Base-by-base conservation (phyloP, 2,797 vertebrate species). In the Poeciliopsis paucimaculata region DNA sequence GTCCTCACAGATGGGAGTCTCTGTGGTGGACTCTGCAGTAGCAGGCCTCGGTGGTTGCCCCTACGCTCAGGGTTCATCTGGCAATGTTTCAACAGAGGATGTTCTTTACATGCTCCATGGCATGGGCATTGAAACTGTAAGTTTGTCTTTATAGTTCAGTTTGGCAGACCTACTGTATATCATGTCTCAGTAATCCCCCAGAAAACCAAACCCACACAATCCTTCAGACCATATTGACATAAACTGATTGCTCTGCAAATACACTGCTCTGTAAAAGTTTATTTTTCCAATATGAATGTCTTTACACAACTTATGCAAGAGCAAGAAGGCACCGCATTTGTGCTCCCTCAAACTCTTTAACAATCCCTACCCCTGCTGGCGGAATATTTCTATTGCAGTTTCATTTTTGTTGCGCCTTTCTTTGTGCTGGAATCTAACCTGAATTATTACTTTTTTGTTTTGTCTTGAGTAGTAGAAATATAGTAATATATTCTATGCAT, bases 41-140 rank as follows among this genome's bases (percentile, higher is more conserved):
- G 97, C 98, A 0, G 98, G 98, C 23, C 96, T 99, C 1, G 98
- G 98, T 53, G 98, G 98, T 57, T 99, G 98, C 87, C 98, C 98
- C 2, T 99, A 98, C 0, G 98, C 98, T 72, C 94, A 94, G 75
- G 98, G 98, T 73, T 98, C 98, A 1, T 98, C 98, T 0, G 98
- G 98, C 66, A 99, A 99, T 4, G 96, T 99, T 78, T 97, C 98
- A 73, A 99, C 98, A 0, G 98, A 99, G 92, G 98, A 99, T 85
- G 94, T 99, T 43, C 96, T 99, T 76, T 99, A 99, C 93, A 99
- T 99, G 98, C 96, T 99, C 43, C 90, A 97, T 0, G 98, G 98
- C 81, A 95, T 99, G 90, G 97, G 97, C 76, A 97, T 99, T 82
- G 95, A 97, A 87, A 99, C 98, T 15, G 98, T 99, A 86, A 96